Conservation (phyloP, 2,113 vertebrate genomes). For the Empidonax alnorum region DNA sequence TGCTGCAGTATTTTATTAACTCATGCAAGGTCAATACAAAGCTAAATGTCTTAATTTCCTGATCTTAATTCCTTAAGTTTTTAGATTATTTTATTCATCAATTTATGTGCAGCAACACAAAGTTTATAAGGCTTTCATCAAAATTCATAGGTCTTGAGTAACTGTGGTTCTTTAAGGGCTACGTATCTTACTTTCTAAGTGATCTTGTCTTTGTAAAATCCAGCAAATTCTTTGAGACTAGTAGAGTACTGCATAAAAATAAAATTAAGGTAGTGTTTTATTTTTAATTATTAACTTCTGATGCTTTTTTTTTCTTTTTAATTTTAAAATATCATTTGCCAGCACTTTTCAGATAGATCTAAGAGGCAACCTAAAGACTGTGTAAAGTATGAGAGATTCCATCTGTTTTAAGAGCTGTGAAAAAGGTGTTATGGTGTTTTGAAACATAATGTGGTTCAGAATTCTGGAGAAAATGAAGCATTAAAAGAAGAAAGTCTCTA, state of each 20-base stretch:
- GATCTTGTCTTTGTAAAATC: not conserved
- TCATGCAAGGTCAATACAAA: not conserved
- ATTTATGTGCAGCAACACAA: not conserved
- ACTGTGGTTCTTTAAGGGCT: not conserved
- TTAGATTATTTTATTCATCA: not conserved
- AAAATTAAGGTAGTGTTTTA: not conserved
- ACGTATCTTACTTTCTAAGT: not conserved
- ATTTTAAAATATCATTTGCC: not conserved
- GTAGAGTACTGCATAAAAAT: not conserved
- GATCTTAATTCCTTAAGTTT: not conserved
- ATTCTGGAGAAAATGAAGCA: not conserved
- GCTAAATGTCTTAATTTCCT: not conserved
- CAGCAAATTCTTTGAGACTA: not conserved
- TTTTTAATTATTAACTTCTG: not conserved
- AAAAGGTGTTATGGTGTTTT: not conserved
- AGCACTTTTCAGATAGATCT: not conserved
- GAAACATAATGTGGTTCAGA: not conserved
- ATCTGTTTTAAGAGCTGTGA: not conserved
- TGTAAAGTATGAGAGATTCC: not conserved
- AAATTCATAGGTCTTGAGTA: not conserved
- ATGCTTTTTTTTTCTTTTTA: not conserved
- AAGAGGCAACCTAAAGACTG: not conserved
- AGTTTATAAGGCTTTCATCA: not conserved
- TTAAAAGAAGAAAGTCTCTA: not conserved
- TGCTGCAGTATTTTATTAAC: not conserved